These are phyloP conservation scores for Knipowitschia caucasica DNA, from an alignment of 2,797 vertebrate genomes.

Conservation along the genomic window DNA sequence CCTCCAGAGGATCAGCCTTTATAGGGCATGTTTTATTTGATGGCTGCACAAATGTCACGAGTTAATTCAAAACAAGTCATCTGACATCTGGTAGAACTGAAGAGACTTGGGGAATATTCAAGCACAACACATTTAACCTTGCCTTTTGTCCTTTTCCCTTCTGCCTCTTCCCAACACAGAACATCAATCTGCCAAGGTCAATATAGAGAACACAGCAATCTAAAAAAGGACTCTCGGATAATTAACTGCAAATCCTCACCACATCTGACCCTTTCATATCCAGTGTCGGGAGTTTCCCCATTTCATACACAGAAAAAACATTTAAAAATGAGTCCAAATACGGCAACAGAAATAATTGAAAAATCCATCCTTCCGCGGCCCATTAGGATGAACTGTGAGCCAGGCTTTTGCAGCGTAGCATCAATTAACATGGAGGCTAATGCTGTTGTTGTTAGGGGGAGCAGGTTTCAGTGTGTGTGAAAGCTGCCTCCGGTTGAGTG, in stretches of 20 bases:
- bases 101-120: background rate
- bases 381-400: conserved; percentile 14
- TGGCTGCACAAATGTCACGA: background rate
- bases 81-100: background rate
- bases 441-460: conserved; percentile 32
- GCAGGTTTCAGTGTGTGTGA: conserved; percentile 17
- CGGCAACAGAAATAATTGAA: conserved; percentile 4
- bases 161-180: background rate
- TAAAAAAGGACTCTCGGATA: background rate
- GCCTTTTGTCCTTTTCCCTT: background rate
- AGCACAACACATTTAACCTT: background rate
- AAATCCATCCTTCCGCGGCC: conserved; percentile 7
- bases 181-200: too few species aligned
- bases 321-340: background rate
- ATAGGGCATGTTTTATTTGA: background rate
- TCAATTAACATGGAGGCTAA: conserved; percentile 29
- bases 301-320: background rate
- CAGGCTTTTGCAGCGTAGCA: conserved; percentile 16
- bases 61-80: background rate
- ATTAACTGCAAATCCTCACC: background rate
- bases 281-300: background rate
- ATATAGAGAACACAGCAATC: background rate
- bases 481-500: conserved; percentile 11
- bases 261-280: background rate
- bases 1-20: too few species aligned